Percentiles rank a stretch among this genome's conserved stretches.
phyloP scores from a whole-genome alignment of 2,888 invertebrate genomes.

The Diachrysia chrysitis region DNA sequence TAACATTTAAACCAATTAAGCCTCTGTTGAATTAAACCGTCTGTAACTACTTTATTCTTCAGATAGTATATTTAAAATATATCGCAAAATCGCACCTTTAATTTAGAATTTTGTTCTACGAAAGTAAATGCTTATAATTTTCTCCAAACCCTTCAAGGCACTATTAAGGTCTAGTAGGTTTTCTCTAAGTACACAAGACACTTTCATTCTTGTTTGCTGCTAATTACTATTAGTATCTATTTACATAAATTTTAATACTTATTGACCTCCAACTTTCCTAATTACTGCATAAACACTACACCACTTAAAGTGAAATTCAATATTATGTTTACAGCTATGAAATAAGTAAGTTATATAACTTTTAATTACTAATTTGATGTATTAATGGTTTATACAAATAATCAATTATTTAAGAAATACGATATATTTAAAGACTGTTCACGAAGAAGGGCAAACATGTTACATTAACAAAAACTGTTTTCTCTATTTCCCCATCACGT shows the following conservation, averaged over 20 bases:
- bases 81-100: too few relatives aligned
- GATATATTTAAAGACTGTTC: too few relatives aligned
- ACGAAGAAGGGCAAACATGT: too few relatives aligned
- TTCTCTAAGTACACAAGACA: slow-evolving; percentile 17
- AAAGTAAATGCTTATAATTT: background rate
- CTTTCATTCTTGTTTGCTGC: slow-evolving; percentile 42
- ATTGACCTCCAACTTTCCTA: slow-evolving; percentile 38
- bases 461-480: too few relatives aligned
- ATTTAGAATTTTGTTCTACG: too few relatives aligned
- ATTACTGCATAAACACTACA: slow-evolving; percentile 11
- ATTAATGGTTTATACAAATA: background rate
- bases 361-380: background rate
- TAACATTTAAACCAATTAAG: too few relatives aligned
- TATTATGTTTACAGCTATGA: slow-evolving; percentile 1
- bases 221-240: slow-evolving; percentile 32
- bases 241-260: slow-evolving; percentile 37
- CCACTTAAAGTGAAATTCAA: slow-evolving; percentile 23
- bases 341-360: background rate
- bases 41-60: too few relatives aligned
- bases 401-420: too few relatives aligned
- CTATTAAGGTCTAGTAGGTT: slow-evolving; percentile 8
- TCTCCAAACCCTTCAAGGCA: slow-evolving; percentile 3
- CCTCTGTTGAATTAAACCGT: too few relatives aligned
- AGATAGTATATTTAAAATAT: too few relatives aligned
- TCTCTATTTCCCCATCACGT: too few relatives aligned